A percentile compares a stretch with the other conserved stretches of the same genome.
Conservation (phyloP, 2,888 invertebrate genomes). For the Synergus gifuensis region DNA sequence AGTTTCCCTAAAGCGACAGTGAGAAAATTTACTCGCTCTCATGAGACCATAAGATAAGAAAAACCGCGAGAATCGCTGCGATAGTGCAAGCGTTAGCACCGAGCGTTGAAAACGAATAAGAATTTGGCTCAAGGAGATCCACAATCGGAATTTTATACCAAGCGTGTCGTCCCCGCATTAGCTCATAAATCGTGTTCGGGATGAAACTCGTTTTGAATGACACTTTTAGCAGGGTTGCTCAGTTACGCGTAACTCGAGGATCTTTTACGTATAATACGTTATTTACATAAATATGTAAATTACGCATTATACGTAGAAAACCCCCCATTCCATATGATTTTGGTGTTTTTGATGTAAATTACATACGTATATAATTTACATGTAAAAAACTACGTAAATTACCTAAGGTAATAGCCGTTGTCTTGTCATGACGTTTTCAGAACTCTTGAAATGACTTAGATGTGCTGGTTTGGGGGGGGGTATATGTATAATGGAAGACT, state of each 20-base stretch:
- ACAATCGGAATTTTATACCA: conserved; percentile 54
- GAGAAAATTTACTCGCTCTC: conserved; percentile 27
- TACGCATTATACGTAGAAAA: no score
- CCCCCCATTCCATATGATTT: no score
- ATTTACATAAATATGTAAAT: no score
- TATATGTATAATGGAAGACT: neutral
- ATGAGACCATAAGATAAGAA: conserved; percentile 37
- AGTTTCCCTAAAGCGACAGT: conserved; percentile 8
- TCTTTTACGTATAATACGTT: no score
- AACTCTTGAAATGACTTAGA: neutral
- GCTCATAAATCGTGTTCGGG: conserved; percentile 44
- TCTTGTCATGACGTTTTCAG: neutral
- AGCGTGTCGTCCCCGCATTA: conserved; percentile 46
- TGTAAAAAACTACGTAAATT: no score
- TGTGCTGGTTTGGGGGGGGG: neutral
- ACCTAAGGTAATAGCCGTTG: no score
- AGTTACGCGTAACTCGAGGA: no score
- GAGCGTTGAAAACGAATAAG: conserved; percentile 55
- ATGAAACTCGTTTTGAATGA: conserved; percentile 27
- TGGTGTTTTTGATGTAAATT: no score
- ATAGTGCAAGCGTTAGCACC: conserved; percentile 48
- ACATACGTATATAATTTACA: no score
- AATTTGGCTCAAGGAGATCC: conserved; percentile 65
- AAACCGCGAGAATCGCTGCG: conserved; percentile 48
- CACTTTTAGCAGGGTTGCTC: neutral